A percentile compares a stretch with the other conserved stretches of the same genome.
These are phyloP conservation scores for Acipenser transmontanus DNA, from an alignment of 2,797 vertebrate genomes.

Conservation along the genomic window DNA sequence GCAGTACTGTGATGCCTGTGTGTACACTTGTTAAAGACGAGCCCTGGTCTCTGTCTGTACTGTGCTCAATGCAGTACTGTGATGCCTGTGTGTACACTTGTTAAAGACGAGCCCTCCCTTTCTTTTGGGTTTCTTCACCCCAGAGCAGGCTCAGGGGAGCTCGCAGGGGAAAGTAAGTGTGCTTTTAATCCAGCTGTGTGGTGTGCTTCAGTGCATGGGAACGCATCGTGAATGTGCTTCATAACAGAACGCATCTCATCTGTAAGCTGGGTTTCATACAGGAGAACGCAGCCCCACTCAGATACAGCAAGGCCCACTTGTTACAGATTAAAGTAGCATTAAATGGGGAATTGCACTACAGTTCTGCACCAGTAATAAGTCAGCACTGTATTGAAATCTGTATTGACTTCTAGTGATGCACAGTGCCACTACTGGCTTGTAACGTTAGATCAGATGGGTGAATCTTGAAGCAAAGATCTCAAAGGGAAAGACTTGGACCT, in stretches of 20 bases:
- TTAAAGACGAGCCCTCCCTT: conserved; percentile 8
- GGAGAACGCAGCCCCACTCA: conserved; percentile 19
- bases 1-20: neutral
- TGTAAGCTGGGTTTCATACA: conserved; percentile 37
- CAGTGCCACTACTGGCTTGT: conserved; percentile 49
- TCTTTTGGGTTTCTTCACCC: conserved; percentile 75
- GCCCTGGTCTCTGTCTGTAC: too few species aligned
- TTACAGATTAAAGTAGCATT: too few species aligned
- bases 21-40: too few species aligned
- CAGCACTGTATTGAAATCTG: too few species aligned
- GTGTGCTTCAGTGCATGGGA: conserved; percentile 79
- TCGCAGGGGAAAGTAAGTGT: conserved; percentile 97
- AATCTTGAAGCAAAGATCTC: neutral
- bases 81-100: neutral
- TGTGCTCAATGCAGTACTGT: neutral
- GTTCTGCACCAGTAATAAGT: too few species aligned
- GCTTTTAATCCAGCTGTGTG: conserved; percentile 30
- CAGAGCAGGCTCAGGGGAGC: conserved; percentile 96
- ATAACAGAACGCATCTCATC: conserved; percentile 46
- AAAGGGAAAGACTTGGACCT: too few species aligned
- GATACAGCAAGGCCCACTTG: too few species aligned
- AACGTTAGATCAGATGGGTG: neutral
- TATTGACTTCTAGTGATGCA: conserved; percentile 17
- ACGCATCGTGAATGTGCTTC: conserved; percentile 47
- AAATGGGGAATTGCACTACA: too few species aligned